Evolutionary conservation across 2,113 vertebrate species (phyloP), one percentile per base, ranked within the genome.

Genomic region (Gallinago jamesoni): DNA sequence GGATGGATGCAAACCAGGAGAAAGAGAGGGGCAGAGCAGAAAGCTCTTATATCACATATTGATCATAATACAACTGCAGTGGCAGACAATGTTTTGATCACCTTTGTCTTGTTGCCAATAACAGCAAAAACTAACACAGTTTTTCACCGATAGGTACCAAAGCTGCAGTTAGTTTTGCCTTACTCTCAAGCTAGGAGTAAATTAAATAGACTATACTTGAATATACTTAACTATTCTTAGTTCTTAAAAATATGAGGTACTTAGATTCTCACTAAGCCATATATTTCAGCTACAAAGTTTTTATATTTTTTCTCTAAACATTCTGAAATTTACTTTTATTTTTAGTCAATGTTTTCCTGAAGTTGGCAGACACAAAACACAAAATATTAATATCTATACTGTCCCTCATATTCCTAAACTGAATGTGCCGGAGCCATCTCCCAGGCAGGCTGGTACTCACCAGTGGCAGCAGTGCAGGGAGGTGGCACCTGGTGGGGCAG

Each of bases 401-500:
- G 17, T 28, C 35, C 55, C 35, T 20, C 2, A 1, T 35, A 13
- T 33, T 27, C 37, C 75, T 28, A 10, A 66, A 45, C 16, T 1
- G 5, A 17, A 6, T 0, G 0, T 25, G 50, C 31, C 3, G 4
- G 52, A 33, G 74, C 24, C 31, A 14, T 20, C 24, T 31, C 57
- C 55, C 48, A 20, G 2, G 37, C 8, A 57, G 27, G 31, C 2
- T 10, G 33, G 8, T 14, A 14, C 33, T 10, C 2, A 3, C 4
- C 48, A 56, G 30, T 35, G 55, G n/a, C 0, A 33, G 52, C 39
- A 31, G 6, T 0, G 3, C 0, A 0, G 31, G 52, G 35, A 59
- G n/a, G 12, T 8, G 52, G 12, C 45, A 14, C 8, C 31, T 60
- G 2, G 37, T 53, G 8, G 2, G 28, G 37, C 33, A 18, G 30